Evolutionary conservation across 2,797 vertebrate genomes (phyloP), one percentile per base, ranked within the genome.

Genomic region (Buceros bicornis): DNA sequence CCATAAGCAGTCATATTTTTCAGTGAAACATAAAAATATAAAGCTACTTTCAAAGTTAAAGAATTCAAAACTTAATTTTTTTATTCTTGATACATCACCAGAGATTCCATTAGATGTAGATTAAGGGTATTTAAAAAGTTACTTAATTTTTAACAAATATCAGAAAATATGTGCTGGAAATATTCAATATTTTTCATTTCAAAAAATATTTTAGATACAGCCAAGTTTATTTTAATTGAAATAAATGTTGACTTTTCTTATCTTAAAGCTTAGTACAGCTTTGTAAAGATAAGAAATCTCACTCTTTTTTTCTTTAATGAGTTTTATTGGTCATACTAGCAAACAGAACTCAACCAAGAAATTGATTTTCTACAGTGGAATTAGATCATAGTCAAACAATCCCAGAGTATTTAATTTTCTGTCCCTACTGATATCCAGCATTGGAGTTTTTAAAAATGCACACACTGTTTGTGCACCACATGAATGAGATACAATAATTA

Each of bases 341-440:
- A 93, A 93, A 79, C 33, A 77, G 65, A 86, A 89, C 61, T 82
- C 91, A 88, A 90, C 64, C 40, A 90, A 91, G 58, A 94, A 94
- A 95, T 76, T 66, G 48, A 96, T 96, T 97, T 94, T 89, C 65
- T 82, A 26, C 64, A 43, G 62, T 70, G 40, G 56, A 96, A 95
- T 87, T 95, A 79, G 74, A 82, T 92, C 92, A 66, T 24, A 65
- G 70, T 48, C n/a, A 83, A 94, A 89, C 29, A 70, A 20, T 87
- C 33, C 2, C 53, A 66, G 56, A 51, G 24, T 67, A 87, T 89
- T 93, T 91, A 18, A 81, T 94, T 93, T 96, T 95, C 66, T 91
- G 3, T 20, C 16, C 10, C 40, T 77, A 26, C 21, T 87, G n/a
- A 70, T 73, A 93, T 31, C 20, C 60, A 80, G n/a, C 64, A 37